Base-by-base conservation (phyloP, 1,140 invertebrate genomes). In the Cotesia chilonis region DNA sequence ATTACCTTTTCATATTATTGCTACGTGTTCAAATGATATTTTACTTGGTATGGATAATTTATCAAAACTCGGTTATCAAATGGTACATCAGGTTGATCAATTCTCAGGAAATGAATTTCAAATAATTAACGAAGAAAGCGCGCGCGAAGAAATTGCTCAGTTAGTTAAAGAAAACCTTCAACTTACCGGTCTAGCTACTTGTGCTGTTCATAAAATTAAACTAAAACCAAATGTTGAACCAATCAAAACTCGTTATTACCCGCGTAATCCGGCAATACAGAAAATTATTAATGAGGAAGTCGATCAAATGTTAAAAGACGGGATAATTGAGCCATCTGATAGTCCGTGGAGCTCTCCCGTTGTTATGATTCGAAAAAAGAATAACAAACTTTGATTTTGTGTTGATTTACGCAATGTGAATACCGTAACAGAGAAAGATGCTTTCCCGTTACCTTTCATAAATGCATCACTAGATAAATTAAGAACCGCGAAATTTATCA, bases 391-490 rank as follows among this genome's bases (percentile, higher is more conserved):
- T 4, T 47, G 88, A 10, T 85, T 88, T 59, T 89, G 87, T 74
- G 78, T 89, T 0, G 88, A 89, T 76, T 88, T 80, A 66, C 52
- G 84, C 12, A 59, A 68, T 28, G 67, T 88, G 0, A 89, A 89
- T 73, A 36, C 37, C 0, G 76, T 86, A 0, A 89, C 87, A 0
- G 79, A 74, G 14, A 77, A 80, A 68, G 85, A 88, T 66, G 72
- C 73, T 14, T 89, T 82, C 75, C 88, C 88, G 2, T 63, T 90
- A 4, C 88, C 88, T 4, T 68, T 80, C 6, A 85, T 89, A 1
- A 82, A 87, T 51, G 85, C 88, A 38, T 81, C 83, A 3, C 73
- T 91, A 4, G 81, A 86, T 68, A 75, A 70, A 38, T 63, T 90
- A 68, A 76, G 77, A 4, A 78, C 77, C 3, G 74, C 74, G 1